A percentile compares a stretch with the other conserved stretches of the same genome.
Conservation (phyloP, 2,113 vertebrate species). For the Canis aureus region DNA sequence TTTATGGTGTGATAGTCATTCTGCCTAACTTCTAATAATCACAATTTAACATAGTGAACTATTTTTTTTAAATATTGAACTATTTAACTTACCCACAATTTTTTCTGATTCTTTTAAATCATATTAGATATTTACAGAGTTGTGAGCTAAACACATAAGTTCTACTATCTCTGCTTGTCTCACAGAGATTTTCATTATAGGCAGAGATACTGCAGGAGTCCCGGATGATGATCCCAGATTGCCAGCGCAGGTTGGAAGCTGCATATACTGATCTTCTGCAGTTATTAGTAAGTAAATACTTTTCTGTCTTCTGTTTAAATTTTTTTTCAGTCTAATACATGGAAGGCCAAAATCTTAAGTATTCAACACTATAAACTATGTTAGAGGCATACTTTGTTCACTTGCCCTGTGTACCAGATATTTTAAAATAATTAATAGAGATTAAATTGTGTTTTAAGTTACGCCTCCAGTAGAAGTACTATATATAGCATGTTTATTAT, state of each 20-base stretch:
- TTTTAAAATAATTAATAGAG: slow-evolving; percentile 36
- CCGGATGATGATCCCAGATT: slow-evolving; percentile 98
- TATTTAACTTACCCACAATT: not conserved
- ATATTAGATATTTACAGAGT: not conserved
- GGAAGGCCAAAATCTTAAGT: not conserved
- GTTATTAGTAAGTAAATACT: slow-evolving; percentile 91
- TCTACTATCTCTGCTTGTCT: not conserved
- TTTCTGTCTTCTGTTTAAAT: not conserved
- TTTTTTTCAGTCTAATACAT: not conserved
- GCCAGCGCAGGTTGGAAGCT: slow-evolving; percentile 92
- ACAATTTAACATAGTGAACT: not conserved
- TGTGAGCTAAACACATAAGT: not conserved
- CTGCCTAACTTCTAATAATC: slow-evolving; percentile 34
- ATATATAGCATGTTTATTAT: not conserved
- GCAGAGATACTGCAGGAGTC: slow-evolving; percentile 96
- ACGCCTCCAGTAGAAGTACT: not conserved
- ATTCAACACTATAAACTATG: not conserved
- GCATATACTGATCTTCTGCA: slow-evolving; percentile 94
- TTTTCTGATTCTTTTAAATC: slow-evolving; percentile 57
- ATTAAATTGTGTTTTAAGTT: slow-evolving; percentile 59
- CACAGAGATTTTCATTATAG: slow-evolving; percentile 85
- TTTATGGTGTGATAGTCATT: slow-evolving; percentile 31
- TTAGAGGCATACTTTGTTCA: slow-evolving; percentile 25
- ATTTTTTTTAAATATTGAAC: not conserved
- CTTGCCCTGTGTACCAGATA: not conserved